Base-by-base conservation (phyloP, 2,888 invertebrate species). In the Stenodera caucasica region DNA sequence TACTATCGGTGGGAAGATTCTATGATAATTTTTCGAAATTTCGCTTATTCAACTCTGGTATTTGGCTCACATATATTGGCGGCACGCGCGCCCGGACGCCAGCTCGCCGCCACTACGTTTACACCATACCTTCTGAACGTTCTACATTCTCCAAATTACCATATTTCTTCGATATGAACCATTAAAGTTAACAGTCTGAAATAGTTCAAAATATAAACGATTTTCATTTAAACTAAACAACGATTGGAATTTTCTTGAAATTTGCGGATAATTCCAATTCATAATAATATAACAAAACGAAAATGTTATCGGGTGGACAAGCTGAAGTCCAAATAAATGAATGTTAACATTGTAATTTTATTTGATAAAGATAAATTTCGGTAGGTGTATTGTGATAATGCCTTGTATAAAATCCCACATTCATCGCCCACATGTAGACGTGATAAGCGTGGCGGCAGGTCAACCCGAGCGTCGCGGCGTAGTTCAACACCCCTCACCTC, bases 381-480 rank as follows among this genome's bases (percentile, higher is more conserved):
- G 12, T 45, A 21, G 21, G 23, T 45, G 23, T 23, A 45, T 23
- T 12, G 23, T 9, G 6, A 9, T 21, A 21, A 23, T 23, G 18
- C 18, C 18, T 18, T 23, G 14, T 15, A 12, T 1, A 0, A 45
- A 21, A 12, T 5, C 11, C 11, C 8, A 11, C 21, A 45, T 45
- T 21, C 23, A 45, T 45, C 45, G 45, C 21, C 45, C 33, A 52
- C 35, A 60, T 73, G 68, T 73, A 73, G 70, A 74, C 74, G 71
- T 60, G 60, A 63, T 69, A 64, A 68, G 69, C 68, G 74, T 72
- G 77, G 78, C 78, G 77, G 80, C 78, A 78, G 78, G 79, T 78
- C 79, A 78, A 78, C 78, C 76, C 77, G 72, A 77, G 75, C 77
- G 76, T 77, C 77, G 77, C 74, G 73, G 74, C 74, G 73, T 71